Conservation (phyloP, 2,113 vertebrate species). For the Entelurus aequoreus region DNA sequence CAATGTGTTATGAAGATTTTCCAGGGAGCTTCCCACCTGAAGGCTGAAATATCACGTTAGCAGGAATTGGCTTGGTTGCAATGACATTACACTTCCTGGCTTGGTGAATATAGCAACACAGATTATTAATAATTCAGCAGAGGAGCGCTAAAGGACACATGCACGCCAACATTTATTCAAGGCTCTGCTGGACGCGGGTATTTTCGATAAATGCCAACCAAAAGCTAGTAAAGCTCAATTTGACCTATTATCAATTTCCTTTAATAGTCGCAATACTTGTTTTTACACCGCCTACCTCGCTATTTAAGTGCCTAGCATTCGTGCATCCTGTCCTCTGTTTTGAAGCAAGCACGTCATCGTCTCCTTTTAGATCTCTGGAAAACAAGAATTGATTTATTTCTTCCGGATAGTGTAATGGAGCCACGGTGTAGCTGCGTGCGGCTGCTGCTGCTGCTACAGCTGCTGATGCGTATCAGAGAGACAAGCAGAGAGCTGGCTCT, state of each 20-base stretch:
- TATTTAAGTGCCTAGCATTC: conserved; percentile 63
- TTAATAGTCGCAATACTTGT: conserved; percentile 39
- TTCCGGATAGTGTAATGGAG: conserved; percentile 19
- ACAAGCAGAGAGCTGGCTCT: conserved; percentile 44
- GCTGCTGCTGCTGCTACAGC: conserved; percentile 20
- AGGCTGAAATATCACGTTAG: conserved; percentile 33
- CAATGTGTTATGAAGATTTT: too few relatives aligned
- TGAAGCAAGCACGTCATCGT: conserved; percentile 12
- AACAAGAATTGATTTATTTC: conserved; percentile 3
- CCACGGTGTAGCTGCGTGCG: conserved; percentile 14
- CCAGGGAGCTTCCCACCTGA: not conserved
- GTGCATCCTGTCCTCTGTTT: conserved; percentile 26
- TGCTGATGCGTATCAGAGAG: conserved; percentile 54
- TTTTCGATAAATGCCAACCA: conserved; percentile 12
- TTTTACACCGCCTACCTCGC: conserved; percentile 60
- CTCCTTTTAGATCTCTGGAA: not conserved
- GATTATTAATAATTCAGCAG: conserved; percentile 67
- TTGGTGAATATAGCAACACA: conserved; percentile 62
- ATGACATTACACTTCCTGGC: conserved; percentile 50
- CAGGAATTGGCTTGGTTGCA: conserved; percentile 22
- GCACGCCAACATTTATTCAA: conserved; percentile 30
- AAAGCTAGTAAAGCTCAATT: conserved; percentile 10
- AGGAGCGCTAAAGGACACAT: conserved; percentile 51
- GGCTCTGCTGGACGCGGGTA: conserved; percentile 4
- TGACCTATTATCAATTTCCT: conserved; percentile 7